Evolutionary conservation across 2,113 vertebrate genomes (phyloP).

Genomic region (Eonycteris spelaea): DNA sequence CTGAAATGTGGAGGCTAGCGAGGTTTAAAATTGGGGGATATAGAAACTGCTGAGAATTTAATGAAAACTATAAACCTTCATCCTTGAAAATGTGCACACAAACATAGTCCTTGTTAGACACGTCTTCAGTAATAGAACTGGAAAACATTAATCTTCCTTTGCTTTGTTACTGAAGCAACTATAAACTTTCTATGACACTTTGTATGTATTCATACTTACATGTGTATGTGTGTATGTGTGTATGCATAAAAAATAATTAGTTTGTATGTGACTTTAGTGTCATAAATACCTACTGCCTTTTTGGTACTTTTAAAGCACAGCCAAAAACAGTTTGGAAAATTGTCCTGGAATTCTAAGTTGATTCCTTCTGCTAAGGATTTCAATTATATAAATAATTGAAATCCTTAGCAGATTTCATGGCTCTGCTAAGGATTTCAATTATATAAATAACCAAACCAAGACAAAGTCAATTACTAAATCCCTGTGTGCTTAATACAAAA

Average conservation of each 20-base stretch:
- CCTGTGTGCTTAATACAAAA: neutral
- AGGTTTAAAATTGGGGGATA: neutral
- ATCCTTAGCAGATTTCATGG: neutral
- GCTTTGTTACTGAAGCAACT: neutral
- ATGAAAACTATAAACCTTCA: neutral
- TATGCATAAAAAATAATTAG: neutral
- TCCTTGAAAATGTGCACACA: neutral
- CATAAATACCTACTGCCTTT: neutral
- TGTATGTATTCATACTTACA: neutral
- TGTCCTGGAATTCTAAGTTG: neutral
- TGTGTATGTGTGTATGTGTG: neutral
- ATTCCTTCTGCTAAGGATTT: slow-evolving; percentile 16
- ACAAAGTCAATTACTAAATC: slow-evolving; percentile 21
- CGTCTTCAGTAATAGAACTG: neutral
- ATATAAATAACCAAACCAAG: slow-evolving; percentile 7
- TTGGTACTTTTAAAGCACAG: slow-evolving; percentile 23
- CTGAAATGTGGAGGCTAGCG: neutral
- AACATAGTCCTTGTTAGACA: neutral
- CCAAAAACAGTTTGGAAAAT: neutral
- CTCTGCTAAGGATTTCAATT: slow-evolving; percentile 26
- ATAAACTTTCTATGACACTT: neutral
- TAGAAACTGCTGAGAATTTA: neutral
- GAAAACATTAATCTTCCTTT: slow-evolving; percentile 34
- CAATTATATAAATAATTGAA: neutral
- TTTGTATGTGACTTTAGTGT: neutral